phyloP scores from a whole-genome alignment of 2,113 vertebrate genomes.

The Asarcornis scutulata region DNA sequence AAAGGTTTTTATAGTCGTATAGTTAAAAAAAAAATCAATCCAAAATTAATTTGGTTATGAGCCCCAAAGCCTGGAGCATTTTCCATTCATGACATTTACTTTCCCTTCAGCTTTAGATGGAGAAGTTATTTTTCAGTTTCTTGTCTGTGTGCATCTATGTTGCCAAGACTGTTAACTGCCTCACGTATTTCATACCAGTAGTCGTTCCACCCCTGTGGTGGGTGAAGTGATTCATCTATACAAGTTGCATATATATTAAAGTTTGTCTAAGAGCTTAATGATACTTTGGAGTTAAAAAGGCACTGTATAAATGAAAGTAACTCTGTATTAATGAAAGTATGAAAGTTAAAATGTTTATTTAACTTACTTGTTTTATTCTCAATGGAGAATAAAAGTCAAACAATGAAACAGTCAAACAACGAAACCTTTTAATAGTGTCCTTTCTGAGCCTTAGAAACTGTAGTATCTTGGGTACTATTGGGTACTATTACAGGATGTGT shows the following conservation, averaged over 20 bases:
- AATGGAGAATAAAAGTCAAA: not conserved
- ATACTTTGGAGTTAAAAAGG: not conserved
- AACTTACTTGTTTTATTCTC: not conserved
- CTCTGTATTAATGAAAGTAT: conserved; percentile 28
- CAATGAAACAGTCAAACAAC: not conserved
- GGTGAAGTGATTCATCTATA: not conserved
- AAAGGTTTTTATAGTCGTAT: not conserved
- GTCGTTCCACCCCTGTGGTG: not conserved
- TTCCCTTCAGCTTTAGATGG: not conserved
- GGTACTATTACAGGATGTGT: accelerated
- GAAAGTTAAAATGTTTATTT: not conserved
- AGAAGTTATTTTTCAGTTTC: not conserved
- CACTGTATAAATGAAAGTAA: not conserved
- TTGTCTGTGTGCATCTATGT: not conserved
- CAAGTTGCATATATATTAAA: not conserved
- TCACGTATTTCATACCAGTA: not conserved
- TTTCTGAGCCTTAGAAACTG: not conserved
- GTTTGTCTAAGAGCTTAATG: not conserved
- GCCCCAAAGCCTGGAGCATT: not conserved
- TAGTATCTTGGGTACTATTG: not conserved
- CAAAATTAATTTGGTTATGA: not conserved
- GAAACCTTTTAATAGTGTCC: not conserved
- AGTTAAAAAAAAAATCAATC: not conserved
- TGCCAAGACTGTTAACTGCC: not conserved
- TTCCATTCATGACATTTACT: not conserved